Evolutionary conservation across 2,113 vertebrate genomes (phyloP).

Genomic region (Macroglossus sobrinus): DNA sequence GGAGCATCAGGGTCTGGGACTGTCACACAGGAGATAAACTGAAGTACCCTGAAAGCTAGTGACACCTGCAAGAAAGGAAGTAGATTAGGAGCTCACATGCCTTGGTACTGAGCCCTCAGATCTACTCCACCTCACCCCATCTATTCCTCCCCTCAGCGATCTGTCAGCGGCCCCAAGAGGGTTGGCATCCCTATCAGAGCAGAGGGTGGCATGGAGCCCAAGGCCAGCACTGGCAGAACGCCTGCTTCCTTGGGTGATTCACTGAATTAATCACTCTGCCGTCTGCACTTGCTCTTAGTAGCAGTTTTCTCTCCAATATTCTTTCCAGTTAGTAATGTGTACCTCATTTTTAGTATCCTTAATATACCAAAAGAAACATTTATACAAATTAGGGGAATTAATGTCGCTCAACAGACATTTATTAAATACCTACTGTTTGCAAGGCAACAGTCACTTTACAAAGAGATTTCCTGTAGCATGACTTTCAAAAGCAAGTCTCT

Average conservation of each 20-base stretch:
- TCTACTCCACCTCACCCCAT: neutral
- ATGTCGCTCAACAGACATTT: neutral
- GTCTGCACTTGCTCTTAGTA: constrained; percentile 42
- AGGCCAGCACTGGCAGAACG: constrained; percentile 47
- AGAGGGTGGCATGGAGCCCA: constrained; percentile 42
- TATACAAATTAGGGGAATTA: neutral
- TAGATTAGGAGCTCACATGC: neutral
- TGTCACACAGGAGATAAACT: neutral
- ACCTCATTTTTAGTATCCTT: constrained; percentile 38
- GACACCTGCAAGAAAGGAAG: neutral
- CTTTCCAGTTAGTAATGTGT: constrained; percentile 21
- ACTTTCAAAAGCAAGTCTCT: constrained; percentile 16
- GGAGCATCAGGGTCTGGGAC: neutral
- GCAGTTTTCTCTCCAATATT: constrained; percentile 35
- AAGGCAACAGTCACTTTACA: neutral
- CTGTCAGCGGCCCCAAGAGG: constrained; percentile 18
- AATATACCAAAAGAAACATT: constrained; percentile 7
- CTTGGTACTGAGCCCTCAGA: neutral
- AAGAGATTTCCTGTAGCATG: neutral
- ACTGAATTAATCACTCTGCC: constrained; percentile 58
- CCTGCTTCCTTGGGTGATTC: constrained; percentile 44
- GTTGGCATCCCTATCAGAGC: constrained; percentile 46
- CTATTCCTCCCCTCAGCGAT: constrained; percentile 3
- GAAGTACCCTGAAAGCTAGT: neutral
- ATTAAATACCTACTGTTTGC: neutral